These are phyloP conservation scores for Melanitta fusca DNA, from an alignment of 2,797 vertebrate genomes.

Conservation along the genomic window DNA sequence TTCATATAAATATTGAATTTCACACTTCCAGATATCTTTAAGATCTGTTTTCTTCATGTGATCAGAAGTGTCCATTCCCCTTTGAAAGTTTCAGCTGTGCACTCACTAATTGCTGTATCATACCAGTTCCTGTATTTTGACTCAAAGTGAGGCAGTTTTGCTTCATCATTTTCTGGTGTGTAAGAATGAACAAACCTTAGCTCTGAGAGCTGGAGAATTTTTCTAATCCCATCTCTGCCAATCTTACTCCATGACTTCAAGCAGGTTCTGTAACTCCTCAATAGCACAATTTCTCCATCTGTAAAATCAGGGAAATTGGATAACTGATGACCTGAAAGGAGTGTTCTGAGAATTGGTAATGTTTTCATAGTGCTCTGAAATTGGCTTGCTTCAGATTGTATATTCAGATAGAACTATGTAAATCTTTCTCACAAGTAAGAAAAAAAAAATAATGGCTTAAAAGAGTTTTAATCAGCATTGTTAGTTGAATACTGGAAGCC, in stretches of 20 bases:
- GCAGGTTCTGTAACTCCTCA: neutral
- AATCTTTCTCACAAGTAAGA: neutral
- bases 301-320: neutral
- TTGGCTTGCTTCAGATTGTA: neutral
- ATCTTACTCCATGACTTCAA: neutral
- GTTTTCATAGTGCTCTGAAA: neutral
- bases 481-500: neutral
- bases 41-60: neutral
- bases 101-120: neutral
- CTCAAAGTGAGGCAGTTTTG: neutral
- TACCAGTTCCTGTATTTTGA: neutral
- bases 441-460: neutral
- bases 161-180: neutral
- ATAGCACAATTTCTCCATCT: neutral
- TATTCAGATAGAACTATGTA: neutral
- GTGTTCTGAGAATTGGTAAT: neutral
- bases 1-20: neutral
- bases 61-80: neutral
- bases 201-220: neutral
- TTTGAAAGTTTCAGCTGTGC: slow-evolving; percentile 4
- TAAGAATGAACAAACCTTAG: neutral
- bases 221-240: neutral
- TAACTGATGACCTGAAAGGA: neutral
- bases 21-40: neutral
- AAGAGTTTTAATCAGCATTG: neutral